phyloP scores from a whole-genome alignment of 1,140 invertebrate genomes.

The Eriocheir sinensis region DNA sequence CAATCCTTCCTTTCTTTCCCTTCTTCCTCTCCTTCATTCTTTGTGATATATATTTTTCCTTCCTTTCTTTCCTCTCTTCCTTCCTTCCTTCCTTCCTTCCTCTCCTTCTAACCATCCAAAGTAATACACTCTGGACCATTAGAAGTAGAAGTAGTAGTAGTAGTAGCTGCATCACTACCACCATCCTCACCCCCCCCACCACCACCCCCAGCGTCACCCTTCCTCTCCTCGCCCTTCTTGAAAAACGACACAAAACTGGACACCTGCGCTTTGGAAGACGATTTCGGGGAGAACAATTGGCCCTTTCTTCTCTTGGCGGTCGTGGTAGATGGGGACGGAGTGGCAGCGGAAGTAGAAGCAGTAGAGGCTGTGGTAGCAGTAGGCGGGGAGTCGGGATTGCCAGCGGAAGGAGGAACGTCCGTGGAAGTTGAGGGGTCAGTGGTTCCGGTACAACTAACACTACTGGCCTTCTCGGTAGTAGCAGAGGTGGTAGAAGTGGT shows the following conservation, averaged over 20 bases:
- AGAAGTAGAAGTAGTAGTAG: too few species aligned
- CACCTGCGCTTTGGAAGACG: too few species aligned
- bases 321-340: neutral
- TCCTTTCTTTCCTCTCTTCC: neutral
- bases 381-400: too few species aligned
- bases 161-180: neutral
- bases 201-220: neutral
- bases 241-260: neutral
- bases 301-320: neutral
- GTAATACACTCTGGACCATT: neutral
- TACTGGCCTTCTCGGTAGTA: too few species aligned
- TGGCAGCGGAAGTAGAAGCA: too few species aligned
- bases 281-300: neutral
- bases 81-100: neutral
- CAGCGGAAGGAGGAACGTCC: too few species aligned
- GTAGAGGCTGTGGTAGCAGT: neutral
- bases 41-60: neutral
- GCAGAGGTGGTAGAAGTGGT: too few species aligned
- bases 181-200: neutral
- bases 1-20: neutral
- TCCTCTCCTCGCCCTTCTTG: neutral
- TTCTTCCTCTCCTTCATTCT: neutral
- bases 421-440: too few species aligned
- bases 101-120: neutral
- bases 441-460: too few species aligned